A percentile compares a stretch with the other conserved stretches of the same genome.
phyloP scores from a whole-genome alignment of 2,888 invertebrate genomes.

The Meliscaeva auricollis region DNA sequence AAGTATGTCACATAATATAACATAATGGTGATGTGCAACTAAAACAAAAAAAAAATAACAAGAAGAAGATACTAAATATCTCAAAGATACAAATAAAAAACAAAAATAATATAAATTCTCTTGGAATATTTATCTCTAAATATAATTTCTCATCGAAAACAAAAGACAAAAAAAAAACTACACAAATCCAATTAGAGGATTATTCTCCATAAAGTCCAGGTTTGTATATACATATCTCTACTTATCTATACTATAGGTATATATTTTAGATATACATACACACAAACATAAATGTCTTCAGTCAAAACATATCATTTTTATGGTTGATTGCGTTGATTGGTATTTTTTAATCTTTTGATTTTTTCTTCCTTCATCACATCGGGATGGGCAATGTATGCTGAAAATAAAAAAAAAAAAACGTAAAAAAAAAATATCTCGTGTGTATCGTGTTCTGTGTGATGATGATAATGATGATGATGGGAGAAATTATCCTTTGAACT shows the following conservation, averaged over 20 bases:
- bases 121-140: conserved; percentile 5
- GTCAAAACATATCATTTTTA: conserved; percentile 41
- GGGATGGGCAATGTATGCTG: conserved; percentile 26
- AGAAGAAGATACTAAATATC: too few species aligned
- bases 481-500: conserved; percentile 37
- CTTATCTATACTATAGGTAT: not conserved
- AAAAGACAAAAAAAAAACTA: not conserved
- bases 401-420: conserved; percentile 2
- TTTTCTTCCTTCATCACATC: not conserved
- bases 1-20: conserved; percentile 42
- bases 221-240: conserved; percentile 6
- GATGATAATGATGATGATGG: conserved; percentile 3
- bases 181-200: conserved; percentile 36
- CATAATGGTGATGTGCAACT: conserved; percentile 23
- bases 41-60: too few species aligned
- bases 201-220: conserved; percentile 26
- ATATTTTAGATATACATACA: conserved; percentile 19
- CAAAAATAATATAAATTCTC: not conserved
- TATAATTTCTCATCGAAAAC: not conserved
- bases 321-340: conserved; percentile 42
- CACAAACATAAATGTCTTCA: conserved; percentile 12
- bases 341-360: conserved; percentile 26
- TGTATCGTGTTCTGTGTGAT: conserved; percentile 14
- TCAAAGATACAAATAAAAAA: not conserved
- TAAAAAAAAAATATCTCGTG: conserved; percentile 25